Conservation (phyloP, 2,797 vertebrate genomes). For the Oceanodroma leucorhoa region DNA sequence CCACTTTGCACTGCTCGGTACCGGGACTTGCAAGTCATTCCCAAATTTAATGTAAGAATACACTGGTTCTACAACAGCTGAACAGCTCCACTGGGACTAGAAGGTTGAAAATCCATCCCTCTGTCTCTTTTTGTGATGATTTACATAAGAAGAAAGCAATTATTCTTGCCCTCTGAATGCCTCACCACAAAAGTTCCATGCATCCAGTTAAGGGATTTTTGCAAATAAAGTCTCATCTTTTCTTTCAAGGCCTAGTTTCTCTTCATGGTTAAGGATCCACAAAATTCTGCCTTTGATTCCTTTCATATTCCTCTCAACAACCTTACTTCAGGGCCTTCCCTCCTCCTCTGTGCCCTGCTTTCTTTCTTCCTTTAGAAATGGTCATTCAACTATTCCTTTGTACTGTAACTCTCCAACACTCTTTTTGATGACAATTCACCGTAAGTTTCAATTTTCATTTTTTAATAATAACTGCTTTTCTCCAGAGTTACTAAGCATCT, state of each 20-base stretch:
- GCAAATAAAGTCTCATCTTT: neutral
- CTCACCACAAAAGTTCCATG: neutral
- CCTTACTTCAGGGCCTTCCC: neutral
- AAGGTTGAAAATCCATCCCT: neutral
- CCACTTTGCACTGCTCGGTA: neutral
- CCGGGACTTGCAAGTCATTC: neutral
- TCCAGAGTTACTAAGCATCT: neutral
- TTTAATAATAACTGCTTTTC: neutral
- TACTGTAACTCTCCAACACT: neutral
- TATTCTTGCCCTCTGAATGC: constrained; percentile 22
- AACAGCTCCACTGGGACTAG: constrained; percentile 2
- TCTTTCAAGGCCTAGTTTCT: constrained; percentile 6
- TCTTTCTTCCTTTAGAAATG: neutral
- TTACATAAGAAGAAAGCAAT: constrained; percentile 33
- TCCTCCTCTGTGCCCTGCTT: neutral
- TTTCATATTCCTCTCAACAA: neutral
- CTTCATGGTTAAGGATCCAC: neutral
- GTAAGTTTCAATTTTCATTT: neutral
- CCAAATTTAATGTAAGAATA: neutral
- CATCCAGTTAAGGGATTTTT: neutral
- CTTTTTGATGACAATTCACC: neutral
- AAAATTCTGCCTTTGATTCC: constrained; percentile 13
- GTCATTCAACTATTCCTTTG: constrained; percentile 10
- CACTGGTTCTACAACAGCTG: neutral
- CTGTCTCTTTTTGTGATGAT: neutral